These are phyloP conservation scores for Arvicanthis niloticus DNA, from an alignment of 2,113 vertebrate species.

Conservation along the genomic window DNA sequence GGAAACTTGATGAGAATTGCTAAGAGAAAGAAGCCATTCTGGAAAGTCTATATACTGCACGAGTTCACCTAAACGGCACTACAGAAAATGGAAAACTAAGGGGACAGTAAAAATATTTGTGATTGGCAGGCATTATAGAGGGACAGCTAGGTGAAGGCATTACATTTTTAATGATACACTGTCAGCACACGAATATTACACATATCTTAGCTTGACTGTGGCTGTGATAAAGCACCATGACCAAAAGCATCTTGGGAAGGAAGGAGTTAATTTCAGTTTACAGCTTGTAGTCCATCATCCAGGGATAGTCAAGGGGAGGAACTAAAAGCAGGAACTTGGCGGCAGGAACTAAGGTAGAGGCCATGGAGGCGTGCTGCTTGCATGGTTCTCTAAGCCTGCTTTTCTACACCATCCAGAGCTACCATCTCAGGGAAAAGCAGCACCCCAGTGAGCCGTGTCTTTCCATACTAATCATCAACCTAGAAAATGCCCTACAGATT, in stretches of 20 bases:
- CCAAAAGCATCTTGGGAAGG: not conserved
- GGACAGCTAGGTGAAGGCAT: not conserved
- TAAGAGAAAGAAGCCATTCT: not conserved
- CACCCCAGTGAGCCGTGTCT: too few relatives aligned
- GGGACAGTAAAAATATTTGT: not conserved
- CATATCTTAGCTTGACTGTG: not conserved
- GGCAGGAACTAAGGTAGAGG: not conserved
- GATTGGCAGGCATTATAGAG: not conserved
- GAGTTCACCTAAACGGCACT: not conserved
- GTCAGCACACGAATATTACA: not conserved
- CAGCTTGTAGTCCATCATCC: not conserved
- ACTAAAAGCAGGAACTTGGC: not conserved
- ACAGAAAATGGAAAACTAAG: conserved; percentile 18
- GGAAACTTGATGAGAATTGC: not conserved
- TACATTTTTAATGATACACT: not conserved
- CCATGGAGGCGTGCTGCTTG: not conserved
- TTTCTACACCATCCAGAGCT: not conserved
- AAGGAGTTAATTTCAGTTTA: not conserved
- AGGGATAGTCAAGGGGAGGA: not conserved
- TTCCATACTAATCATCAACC: not conserved
- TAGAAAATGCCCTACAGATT: not conserved
- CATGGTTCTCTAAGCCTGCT: not conserved
- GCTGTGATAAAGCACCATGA: not conserved
- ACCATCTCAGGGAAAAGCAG: not conserved
- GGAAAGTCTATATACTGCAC: not conserved